Percentiles rank a stretch among this genome's conserved stretches.
Evolutionary conservation across 2,797 vertebrate genomes (phyloP).

Genomic region (Decapterus maruadsi): DNA sequence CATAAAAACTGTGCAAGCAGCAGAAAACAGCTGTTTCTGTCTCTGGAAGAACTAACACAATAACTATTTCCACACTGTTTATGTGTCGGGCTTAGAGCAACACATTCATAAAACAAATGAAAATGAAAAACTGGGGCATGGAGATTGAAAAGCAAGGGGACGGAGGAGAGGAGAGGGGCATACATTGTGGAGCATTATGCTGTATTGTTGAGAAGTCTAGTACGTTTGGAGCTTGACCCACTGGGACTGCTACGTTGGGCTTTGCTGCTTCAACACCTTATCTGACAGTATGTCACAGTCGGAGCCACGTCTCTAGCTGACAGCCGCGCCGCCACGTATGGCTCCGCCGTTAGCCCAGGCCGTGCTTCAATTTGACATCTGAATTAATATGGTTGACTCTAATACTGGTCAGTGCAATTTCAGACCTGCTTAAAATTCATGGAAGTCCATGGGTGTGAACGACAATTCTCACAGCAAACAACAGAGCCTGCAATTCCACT

Average conservation of each 20-base stretch:
- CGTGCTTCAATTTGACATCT: constrained; percentile 59
- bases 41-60: no score
- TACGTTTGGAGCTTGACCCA: not conserved
- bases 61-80: no score
- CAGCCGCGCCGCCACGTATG: constrained; percentile 38
- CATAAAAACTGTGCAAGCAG: no score
- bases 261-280: constrained; percentile 4
- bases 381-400: constrained; percentile 73
- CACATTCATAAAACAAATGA: not conserved
- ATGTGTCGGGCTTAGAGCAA: no score
- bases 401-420: constrained; percentile 68
- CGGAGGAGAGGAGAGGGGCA: no score
- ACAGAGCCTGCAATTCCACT: constrained; percentile 58
- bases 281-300: constrained; percentile 27
- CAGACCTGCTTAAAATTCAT: constrained; percentile 84
- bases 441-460: constrained; percentile 68
- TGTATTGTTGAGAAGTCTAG: not conserved
- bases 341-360: constrained; percentile 1
- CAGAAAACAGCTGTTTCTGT: no score
- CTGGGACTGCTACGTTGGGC: not conserved
- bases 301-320: constrained; percentile 22
- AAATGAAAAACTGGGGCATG: not conserved
- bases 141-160: not conserved
- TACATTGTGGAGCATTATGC: not conserved
- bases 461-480: constrained; percentile 75